Base-by-base conservation (phyloP, 2,888 invertebrate genomes). In the Heteropelma amictum region DNA sequence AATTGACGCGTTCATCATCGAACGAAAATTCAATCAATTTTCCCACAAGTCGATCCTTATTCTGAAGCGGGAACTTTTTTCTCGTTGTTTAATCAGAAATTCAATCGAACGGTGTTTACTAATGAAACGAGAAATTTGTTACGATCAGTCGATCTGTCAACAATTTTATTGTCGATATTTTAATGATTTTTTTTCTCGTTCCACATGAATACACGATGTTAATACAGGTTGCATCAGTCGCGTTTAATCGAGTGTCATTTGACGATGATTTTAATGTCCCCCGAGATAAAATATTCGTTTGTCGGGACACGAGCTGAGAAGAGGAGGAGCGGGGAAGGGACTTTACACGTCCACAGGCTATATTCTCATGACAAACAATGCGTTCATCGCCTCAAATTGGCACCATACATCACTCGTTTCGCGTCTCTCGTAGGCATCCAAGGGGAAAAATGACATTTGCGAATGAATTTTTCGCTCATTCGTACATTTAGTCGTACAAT, bases 321-420 rank as follows among this genome's bases (percentile, higher is more conserved):
- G 19, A 4, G n/a, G 21, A 42, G 21, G 42, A 6, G 40, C 12
- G 40, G 14, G 30, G 26, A 23, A 30, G 26, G 33, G n/a, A 10
- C 23, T 56, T 58, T 42, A 26, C 17, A 38, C 35, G 51, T 49
- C 49, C 38, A 68, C 23, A 49, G 40, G 65, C 33, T 63, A 14
- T 61, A 63, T 56, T 64, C 58, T 64, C 47, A 60, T 12, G 63
- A 64, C 58, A 74, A 74, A 64, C 69, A 74, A 74, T 74, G 73
- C 49, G 73, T n/a, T 69, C 73, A 74, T 74, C 73, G 73, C 53
- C 26, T 64, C 45, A 42, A 69, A 74, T 58, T 69, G 35, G 26
- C 19, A 12, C 26, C n/a, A n/a, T 10, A 26, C 30, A 49, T 38
- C 30, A 26, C 12, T 33, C 54, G 19, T 33, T n/a, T 12, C 23